Conservation (phyloP, 2,888 invertebrate species). For the Limenitis camilla region DNA sequence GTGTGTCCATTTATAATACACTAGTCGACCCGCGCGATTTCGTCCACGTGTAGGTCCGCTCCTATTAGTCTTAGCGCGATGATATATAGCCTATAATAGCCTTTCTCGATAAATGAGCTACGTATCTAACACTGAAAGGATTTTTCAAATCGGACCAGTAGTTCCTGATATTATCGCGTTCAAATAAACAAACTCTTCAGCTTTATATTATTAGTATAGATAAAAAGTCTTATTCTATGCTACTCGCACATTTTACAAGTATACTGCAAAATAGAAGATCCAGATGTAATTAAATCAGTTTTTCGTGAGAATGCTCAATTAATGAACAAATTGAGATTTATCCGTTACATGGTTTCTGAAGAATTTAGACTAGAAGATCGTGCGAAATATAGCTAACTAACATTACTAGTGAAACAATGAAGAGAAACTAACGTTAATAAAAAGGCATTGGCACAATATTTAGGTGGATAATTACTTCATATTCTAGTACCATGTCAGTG, state of each 20-base stretch:
- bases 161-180: too few species aligned
- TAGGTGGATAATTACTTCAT: slow-evolving; percentile 12
- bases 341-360: slow-evolving; percentile 38
- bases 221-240: too few species aligned
- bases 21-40: too few species aligned
- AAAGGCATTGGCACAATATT: slow-evolving; percentile 9
- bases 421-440: slow-evolving; percentile 10
- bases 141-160: too few species aligned
- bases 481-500: neutral
- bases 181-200: too few species aligned
- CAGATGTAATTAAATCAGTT: neutral
- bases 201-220: too few species aligned
- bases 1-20: neutral
- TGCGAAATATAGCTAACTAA: slow-evolving; percentile 36
- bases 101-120: too few species aligned
- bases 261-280: neutral
- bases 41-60: too few species aligned
- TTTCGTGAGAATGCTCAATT: slow-evolving; percentile 45
- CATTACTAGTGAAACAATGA: slow-evolving; percentile 18
- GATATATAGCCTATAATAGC: too few species aligned
- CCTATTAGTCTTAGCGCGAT: too few species aligned
- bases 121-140: too few species aligned
- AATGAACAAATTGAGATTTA: slow-evolving; percentile 30
- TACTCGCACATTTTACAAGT: too few species aligned
- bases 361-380: slow-evolving; percentile 46